phyloP scores from a whole-genome alignment of 2,888 invertebrate genomes.

The Rhodophaea formosa region DNA sequence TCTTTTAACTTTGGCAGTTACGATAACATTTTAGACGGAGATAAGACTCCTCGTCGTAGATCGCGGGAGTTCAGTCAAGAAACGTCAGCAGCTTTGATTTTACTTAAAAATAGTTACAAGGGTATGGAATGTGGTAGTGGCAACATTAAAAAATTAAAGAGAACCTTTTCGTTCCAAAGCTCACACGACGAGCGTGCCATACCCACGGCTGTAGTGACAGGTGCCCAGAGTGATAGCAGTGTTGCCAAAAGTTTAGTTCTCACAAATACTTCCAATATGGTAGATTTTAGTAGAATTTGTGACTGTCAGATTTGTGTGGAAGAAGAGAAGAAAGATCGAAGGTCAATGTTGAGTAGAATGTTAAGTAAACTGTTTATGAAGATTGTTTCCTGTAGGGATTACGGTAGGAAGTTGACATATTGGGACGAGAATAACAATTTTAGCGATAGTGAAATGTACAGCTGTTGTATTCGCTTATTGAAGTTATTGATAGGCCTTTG shows the following conservation, averaged over 20 bases:
- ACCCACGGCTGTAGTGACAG: constrained; percentile 44
- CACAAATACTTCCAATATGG: constrained; percentile 52
- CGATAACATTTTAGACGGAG: constrained; percentile 43
- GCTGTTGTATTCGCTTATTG: constrained; percentile 61
- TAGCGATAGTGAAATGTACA: constrained; percentile 64
- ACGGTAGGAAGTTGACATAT: constrained; percentile 53
- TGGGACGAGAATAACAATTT: constrained; percentile 66
- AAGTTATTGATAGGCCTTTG: constrained; percentile 72
- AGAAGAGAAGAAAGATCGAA: constrained; percentile 37
- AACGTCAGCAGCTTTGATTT: constrained; percentile 23
- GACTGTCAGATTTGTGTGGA: constrained; percentile 70
- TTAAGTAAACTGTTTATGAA: constrained; percentile 57
- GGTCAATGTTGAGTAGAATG: constrained; percentile 49
- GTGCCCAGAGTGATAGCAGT: constrained; percentile 34
- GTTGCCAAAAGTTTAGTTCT: constrained; percentile 46
- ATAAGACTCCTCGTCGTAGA: constrained; percentile 29
- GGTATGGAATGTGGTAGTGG: constrained; percentile 25
- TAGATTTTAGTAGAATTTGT: constrained; percentile 61
- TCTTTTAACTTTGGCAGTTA: constrained; percentile 50
- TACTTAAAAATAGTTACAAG: constrained; percentile 34
- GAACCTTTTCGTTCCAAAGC: constrained; percentile 28
- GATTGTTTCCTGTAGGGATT: constrained; percentile 47
- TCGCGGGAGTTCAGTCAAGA: constrained; percentile 30
- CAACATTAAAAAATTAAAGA: constrained; percentile 38
- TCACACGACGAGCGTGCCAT: constrained; percentile 23